A percentile compares a stretch with the other conserved stretches of the same genome.
phyloP scores from a whole-genome alignment of 2,113 vertebrate species.

The Lophius piscatorius region DNA sequence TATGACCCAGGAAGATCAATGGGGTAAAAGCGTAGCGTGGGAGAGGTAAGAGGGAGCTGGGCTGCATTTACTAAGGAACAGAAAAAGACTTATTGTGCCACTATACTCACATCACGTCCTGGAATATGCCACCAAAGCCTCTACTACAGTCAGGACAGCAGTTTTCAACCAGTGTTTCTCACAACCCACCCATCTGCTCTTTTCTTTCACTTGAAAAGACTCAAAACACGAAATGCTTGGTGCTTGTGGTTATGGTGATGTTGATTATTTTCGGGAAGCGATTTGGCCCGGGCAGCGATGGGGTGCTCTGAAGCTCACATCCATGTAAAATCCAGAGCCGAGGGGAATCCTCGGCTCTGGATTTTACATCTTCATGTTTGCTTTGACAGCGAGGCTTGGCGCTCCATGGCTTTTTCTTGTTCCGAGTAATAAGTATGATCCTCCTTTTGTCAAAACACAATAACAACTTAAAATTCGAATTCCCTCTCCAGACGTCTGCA shows the following conservation, averaged over 20 bases:
- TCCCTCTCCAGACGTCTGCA: too few species aligned
- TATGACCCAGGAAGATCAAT: slow-evolving; percentile 43
- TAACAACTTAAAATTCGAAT: too few species aligned
- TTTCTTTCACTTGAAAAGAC: not conserved
- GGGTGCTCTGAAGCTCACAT: too few species aligned
- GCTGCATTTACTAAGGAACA: slow-evolving; percentile 10
- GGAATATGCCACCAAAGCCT: slow-evolving; percentile 35
- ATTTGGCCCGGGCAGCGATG: too few species aligned
- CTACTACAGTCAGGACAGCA: slow-evolving; percentile 23
- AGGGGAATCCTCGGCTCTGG: too few species aligned
- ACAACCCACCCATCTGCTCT: not conserved
- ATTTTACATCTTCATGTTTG: too few species aligned
- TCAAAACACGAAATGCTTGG: slow-evolving; percentile 1
- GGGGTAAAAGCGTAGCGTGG: slow-evolving; percentile 8
- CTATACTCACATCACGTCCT: slow-evolving; percentile 46
- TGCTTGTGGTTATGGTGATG: slow-evolving; percentile 1
- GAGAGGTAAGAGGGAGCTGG: not conserved
- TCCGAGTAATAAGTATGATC: too few species aligned
- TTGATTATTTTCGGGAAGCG: slow-evolving; percentile 3
- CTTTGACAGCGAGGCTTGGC: too few species aligned
- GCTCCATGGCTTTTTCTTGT: too few species aligned
- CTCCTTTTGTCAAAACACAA: too few species aligned
- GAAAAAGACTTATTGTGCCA: slow-evolving; percentile 49
- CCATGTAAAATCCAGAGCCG: too few species aligned
- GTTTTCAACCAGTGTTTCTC: slow-evolving; percentile 15